Evolutionary conservation across 30 jellyfish, hydroid and myxozoan genomes (phyloP), one percentile per base, ranked within the genome.

Genomic region (Hydractinia symbiolongicarpus): DNA sequence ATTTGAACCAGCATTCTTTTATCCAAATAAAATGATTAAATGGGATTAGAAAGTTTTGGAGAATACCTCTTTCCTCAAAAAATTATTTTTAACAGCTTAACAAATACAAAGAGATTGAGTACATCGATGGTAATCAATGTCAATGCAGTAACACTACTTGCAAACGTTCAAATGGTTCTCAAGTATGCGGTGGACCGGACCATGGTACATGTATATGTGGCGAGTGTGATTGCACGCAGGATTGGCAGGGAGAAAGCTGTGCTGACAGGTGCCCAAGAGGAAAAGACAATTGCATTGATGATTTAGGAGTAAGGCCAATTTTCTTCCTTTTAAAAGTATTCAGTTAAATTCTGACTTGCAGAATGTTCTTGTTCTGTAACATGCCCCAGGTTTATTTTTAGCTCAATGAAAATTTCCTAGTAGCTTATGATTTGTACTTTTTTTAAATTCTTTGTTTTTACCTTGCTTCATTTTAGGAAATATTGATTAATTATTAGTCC

Each of bases 241-340:
- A 88, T 55, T 94, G 99, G 99, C 92, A 94, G 5, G 99, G 99
- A 55, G 85, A 88, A 11, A 62, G 97, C 8, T 94, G 99, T 83
- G 99, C 92, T 5, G 94, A 94, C n/a, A 85, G 85, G 61, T 94
- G 99, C 82, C 55, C 75, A 81, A 88, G 85, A 70, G 90, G 96
- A 10, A 88, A 94, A 7, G 94, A 84, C 16, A 84, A 77, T n/a
- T 94, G 99, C 58, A 17, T 87, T 5, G 73, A 60, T 52, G 78
- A 50, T 77, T 53, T 83, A 61, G 94, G 93, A 68, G 98, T 93
- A 81, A 81, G 87, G 40, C 10, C 55, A 0, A 9, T 44, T 6
- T 67, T 78, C n/a, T n/a, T n/a, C n/a, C n/a, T n/a, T 69, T 9
- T 79, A 50, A 10, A 8, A 4, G 4, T 13, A 9, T 21, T 53